A percentile compares a stretch with the other conserved stretches of the same genome.
phyloP scores from a whole-genome alignment of 2,797 vertebrate genomes.

The Pangasius djambal region DNA sequence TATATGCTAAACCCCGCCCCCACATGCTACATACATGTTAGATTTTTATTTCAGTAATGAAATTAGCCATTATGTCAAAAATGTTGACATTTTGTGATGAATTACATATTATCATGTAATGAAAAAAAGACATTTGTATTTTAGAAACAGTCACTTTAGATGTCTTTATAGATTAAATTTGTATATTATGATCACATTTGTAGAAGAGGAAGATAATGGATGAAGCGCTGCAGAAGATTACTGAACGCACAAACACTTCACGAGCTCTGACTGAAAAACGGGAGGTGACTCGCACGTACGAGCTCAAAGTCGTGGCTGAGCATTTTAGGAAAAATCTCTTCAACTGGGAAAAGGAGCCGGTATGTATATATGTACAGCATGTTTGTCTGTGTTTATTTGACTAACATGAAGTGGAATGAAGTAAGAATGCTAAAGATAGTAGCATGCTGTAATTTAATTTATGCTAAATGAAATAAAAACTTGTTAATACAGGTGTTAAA shows the following conservation, averaged over 20 bases:
- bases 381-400: not conserved
- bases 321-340: constrained; percentile 9
- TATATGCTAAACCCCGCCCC: not conserved
- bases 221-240: constrained; percentile 2
- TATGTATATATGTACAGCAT: not conserved
- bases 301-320: constrained; percentile 14
- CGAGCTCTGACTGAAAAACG: not conserved
- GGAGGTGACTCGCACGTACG: not conserved
- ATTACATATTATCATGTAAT: not conserved
- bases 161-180: not conserved
- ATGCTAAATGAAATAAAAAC: too few relatives aligned
- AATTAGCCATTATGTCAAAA: not conserved
- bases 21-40: not conserved
- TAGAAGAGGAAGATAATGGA: constrained; percentile 19
- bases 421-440: not conserved
- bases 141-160: not conserved
- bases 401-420: not conserved
- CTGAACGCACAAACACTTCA: not conserved
- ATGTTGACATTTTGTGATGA: not conserved
- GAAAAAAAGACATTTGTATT: not conserved
- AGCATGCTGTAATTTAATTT: too few relatives aligned
- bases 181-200: not conserved
- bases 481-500: too few relatives aligned
- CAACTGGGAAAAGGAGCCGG: constrained; percentile 2
- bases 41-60: not conserved